Evolutionary conservation across 2,888 invertebrate genomes (phyloP), one percentile per base, ranked within the genome.

Genomic region (Oxystoma pomonae): DNA sequence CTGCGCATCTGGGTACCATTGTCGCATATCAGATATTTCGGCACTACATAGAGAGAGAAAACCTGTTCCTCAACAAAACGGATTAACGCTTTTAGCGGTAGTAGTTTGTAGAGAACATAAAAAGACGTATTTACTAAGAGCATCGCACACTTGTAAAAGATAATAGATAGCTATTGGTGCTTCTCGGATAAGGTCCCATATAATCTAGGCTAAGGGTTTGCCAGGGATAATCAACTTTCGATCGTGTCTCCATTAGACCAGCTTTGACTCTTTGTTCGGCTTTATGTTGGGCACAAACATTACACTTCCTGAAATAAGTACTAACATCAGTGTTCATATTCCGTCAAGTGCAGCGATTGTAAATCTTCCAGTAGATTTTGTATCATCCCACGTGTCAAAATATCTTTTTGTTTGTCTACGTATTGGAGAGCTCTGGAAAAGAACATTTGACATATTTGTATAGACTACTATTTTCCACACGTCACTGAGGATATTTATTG

Each of bases 281-380:
- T 63, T 65, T 65, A 9, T 60, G 58, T 51, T 60, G 19, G 1
- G 60, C 63, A 59, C 68, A 68, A 49, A 56, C 35, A 3, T 57
- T 20, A 57, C 68, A 68, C 1, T 20, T 16, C 22, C 35, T 58
- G 1, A 69, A 61, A 35, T 65, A 68, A 9, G 52, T n/a, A 21
- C 18, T 21, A 16, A 66, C 51, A 19, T 59, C 60, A 18, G 12
- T 1, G 22, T 51, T 52, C 59, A 62, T 64, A 49, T 55, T 57
- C 1, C 62, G 64, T 59, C 64, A 64, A 50, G 57, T 57, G 20
- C 57, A 63, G 0, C 52, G 20, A 2, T 63, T 35, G n/a, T 17
- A 12, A 0, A 65, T 57, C 16, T 50, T 63, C 56, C 58, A 57
- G 17, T 21, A 57, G 1, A 63, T 65, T 22, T 65, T 65, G 20